Evolutionary conservation across 2,113 vertebrate genomes (phyloP), one percentile per base, ranked within the genome.

Genomic region (Polyodon spathula): DNA sequence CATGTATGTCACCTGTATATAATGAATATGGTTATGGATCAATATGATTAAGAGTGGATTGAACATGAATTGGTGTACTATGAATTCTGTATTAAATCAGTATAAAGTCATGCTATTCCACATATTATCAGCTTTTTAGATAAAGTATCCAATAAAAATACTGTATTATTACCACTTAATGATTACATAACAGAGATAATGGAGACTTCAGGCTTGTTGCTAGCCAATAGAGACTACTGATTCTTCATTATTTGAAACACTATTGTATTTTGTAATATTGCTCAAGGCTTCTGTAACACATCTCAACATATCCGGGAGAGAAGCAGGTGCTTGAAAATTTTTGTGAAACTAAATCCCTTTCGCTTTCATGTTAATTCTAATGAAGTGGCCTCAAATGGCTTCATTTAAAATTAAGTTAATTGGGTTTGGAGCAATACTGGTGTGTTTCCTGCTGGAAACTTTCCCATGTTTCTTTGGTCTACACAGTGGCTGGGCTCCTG

Each of bases 331-430:
- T 56, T 44, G 57, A 64, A 40, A 66, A 4, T 57, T 60, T 54
- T 71, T 77, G 76, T 73, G 69, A 81, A 83, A 80, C 64, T 40
- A 59, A 69, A 78, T 70, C 67, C 64, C 54, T 65, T 44, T 78
- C 67, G 61, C 27, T 71, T 75, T 70, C 71, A 65, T 63, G 73
- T 73, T 88, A 81, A 82, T 87, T 87, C 72, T 83, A 80, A 84
- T 89, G 85, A 87, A 91, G 79, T 85, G 77, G 79, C 84, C 89
- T 88, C 84, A 70, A 77, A 85, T 71, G 78, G 85, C 81, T 92
- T 92, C 70, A 89, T 86, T 84, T 86, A 80, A 85, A 90, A 79
- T 82, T 81, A 85, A 90, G 86, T 81, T 95, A 93, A 94, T 94
- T 92, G 87, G 77, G 83, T 90, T 89, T 91, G 86, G 83, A 89